Evolutionary conservation across 1,140 invertebrate genomes (phyloP).

Genomic region (Panonychus citri): DNA sequence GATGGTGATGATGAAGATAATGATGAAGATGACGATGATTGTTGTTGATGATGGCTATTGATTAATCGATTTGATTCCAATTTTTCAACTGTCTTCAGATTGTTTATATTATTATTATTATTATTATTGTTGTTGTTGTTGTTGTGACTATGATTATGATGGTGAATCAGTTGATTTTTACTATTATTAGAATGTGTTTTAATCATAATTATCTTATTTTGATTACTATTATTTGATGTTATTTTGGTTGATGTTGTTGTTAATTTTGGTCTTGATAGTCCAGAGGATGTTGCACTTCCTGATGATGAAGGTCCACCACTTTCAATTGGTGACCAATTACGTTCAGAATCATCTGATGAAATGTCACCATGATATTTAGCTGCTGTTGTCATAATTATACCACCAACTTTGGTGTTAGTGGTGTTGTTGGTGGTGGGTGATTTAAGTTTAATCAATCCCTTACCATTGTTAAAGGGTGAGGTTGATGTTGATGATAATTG

Average conservation of each 20-base stretch:
- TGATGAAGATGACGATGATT: neutral
- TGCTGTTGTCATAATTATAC: neutral
- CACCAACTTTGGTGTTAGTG: neutral
- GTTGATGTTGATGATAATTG: neutral
- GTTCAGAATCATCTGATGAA: neutral
- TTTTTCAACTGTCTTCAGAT: neutral
- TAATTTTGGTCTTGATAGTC: neutral
- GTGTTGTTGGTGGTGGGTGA: neutral
- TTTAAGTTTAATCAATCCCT: neutral
- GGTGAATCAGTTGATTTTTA: neutral
- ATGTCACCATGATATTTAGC: neutral
- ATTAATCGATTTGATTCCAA: neutral
- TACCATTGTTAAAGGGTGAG: no score
- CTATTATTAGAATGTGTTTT: neutral
- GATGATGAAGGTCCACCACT: neutral
- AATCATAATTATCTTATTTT: no score
- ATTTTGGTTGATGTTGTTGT: neutral
- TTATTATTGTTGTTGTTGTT: neutral
- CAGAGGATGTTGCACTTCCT: neutral
- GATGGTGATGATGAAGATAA: neutral
- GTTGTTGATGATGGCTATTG: no score
- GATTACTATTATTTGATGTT: no score
- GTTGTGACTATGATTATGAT: neutral
- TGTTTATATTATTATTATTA: neutral
- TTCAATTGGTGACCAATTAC: neutral